These are phyloP conservation scores for Drosophila monieri DNA, from an alignment of 2,888 invertebrate species.

Conservation along the genomic window DNA sequence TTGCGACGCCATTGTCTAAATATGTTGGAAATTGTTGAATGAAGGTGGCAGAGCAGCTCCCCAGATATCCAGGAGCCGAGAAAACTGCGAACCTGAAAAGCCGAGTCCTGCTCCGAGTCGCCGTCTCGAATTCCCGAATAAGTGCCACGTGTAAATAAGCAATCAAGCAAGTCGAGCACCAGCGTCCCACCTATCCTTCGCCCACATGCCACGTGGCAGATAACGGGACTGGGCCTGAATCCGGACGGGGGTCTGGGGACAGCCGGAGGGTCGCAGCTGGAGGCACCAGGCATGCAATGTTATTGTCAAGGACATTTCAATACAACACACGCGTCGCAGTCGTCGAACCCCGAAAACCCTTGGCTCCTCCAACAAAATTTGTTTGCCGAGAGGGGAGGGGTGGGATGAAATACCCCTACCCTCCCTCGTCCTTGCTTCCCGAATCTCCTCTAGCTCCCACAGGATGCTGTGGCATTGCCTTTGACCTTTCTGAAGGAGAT, in stretches of 20 bases:
- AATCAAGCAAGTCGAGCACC: constrained; percentile 48
- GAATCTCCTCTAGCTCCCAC: neutral
- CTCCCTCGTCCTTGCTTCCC: neutral
- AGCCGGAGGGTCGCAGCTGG: constrained; percentile 10
- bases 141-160: constrained; percentile 59
- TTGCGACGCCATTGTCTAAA: constrained; percentile 21
- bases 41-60: constrained; percentile 1
- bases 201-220: constrained; percentile 48
- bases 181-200: constrained; percentile 13
- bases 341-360: constrained; percentile 12
- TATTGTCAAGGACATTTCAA: constrained; percentile 78
- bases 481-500: constrained; percentile 78
- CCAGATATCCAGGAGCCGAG: neutral
- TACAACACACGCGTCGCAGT: constrained; percentile 53
- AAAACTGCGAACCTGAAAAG: constrained; percentile 4
- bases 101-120: constrained; percentile 10
- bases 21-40: constrained; percentile 14
- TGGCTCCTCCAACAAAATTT: neutral
- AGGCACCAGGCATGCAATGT: constrained; percentile 62
- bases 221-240: constrained; percentile 17
- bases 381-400: constrained; percentile 10
- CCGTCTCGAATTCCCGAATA: constrained; percentile 48
- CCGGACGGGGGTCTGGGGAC: constrained; percentile 3
- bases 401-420: too few species aligned
- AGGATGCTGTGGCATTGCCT: constrained; percentile 54